Percentiles rank a stretch among this genome's conserved stretches.
phyloP scores from a whole-genome alignment of 2,797 vertebrate genomes.

The Neosilurus hyrtlii region DNA sequence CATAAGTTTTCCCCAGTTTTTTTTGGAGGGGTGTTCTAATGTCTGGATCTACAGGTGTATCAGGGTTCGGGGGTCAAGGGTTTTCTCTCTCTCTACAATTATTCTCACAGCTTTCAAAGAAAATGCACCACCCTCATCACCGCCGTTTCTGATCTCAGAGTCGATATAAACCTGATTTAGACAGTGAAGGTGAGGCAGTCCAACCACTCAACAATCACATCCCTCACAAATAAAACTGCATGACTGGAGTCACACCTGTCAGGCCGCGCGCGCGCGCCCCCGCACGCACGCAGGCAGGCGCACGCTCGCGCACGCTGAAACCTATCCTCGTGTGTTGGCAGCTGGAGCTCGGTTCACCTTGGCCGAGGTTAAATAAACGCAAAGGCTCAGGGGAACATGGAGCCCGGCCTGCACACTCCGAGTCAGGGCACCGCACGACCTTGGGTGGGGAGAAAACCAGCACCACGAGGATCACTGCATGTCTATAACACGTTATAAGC shows the following conservation, averaged over 20 bases:
- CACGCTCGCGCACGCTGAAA: neutral
- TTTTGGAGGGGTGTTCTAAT: too few relatives aligned
- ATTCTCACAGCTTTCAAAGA: neutral
- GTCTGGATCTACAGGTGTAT: neutral
- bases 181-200: neutral
- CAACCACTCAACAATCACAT: neutral
- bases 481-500: conserved; percentile 39
- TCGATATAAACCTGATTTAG: neutral
- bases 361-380: conserved; percentile 54
- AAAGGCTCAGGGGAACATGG: conserved; percentile 12
- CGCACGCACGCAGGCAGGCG: neutral
- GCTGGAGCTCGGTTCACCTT: conserved; percentile 54
- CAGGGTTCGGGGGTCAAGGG: neutral
- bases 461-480: conserved; percentile 53
- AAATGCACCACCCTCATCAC: neutral
- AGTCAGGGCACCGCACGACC: conserved; percentile 55
- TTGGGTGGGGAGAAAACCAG: conserved; percentile 51
- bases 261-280: neutral
- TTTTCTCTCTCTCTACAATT: neutral
- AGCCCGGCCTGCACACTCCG: conserved; percentile 37
- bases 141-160: neutral
- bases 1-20: too few relatives aligned
- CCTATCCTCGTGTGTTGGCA: neutral
- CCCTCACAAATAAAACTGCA: neutral
- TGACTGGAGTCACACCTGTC: neutral